These are phyloP conservation scores for Tarsius wallacei DNA, from an alignment of 2,797 vertebrate species.

Conservation along the genomic window DNA sequence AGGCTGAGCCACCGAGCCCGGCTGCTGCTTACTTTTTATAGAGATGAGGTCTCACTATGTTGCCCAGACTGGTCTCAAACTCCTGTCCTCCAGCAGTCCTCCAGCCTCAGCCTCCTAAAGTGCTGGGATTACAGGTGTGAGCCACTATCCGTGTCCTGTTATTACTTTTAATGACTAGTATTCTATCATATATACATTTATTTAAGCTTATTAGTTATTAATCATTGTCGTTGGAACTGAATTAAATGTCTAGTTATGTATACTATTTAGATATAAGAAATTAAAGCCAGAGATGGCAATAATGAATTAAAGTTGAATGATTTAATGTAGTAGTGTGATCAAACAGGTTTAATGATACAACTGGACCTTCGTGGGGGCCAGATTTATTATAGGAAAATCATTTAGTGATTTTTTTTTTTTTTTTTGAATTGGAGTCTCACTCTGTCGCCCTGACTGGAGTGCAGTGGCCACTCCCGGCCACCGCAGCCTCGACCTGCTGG, in stretches of 20 bases:
- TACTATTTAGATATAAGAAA: not conserved
- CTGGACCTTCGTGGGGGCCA: not conserved
- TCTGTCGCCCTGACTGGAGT: too few species aligned
- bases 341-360: constrained; percentile 12
- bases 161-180: not conserved
- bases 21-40: too few species aligned
- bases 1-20: too few species aligned
- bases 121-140: too few species aligned
- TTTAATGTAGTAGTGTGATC: constrained; percentile 3
- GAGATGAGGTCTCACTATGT: too few species aligned
- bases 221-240: constrained; percentile 37
- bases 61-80: too few species aligned
- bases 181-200: constrained; percentile 19
- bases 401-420: constrained; percentile 15
- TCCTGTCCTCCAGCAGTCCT: too few species aligned
- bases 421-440: too few species aligned
- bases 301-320: constrained; percentile 37
- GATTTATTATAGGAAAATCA: not conserved
- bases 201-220: not conserved
- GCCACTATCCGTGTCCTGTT: not conserved
- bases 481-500: too few species aligned
- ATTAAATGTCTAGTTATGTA: constrained; percentile 11
- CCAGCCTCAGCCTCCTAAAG: too few species aligned
- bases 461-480: too few species aligned
- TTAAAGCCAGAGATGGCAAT: constrained; percentile 30